Base-by-base conservation (phyloP, 1,140 invertebrate genomes). In the Pollicipes pollicipes region DNA sequence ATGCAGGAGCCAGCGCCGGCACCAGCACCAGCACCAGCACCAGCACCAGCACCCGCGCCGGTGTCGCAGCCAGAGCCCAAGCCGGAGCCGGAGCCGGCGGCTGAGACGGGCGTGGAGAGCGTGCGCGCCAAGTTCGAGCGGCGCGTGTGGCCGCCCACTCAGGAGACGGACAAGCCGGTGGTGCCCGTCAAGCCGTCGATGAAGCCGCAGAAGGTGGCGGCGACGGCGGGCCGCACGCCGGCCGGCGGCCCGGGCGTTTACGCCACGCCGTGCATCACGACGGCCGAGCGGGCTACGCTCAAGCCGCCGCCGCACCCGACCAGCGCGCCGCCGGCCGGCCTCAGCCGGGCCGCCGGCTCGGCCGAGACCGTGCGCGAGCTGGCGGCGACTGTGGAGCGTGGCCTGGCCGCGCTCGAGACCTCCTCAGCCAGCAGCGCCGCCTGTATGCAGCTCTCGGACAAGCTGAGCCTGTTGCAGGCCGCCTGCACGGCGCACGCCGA, bases 391-490 rank as follows among this genome's bases (percentile, higher is more conserved):
- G 81, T 90, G 31, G 87, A 89, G 75, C 83, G 82, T 16, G 87
- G 83, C 63, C 80, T 90, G 68, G 83, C 84, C 1, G 82, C 80
- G 76, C 81, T 82, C 69, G 84, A 79, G 17, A 81, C 87, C 30
- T 84, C 84, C 0, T 58, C 64, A n/a, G 64, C 66, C 29, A 69
- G 68, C 24, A 84, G 86, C 69, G 83, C 85, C 0, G 85, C 83
- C 73, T 91, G 89, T 83, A 81, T 92, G n/a, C 90, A 92, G 76
- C 81, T 92, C 1, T 90, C 89, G 0, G 90, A 93, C 76, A 91
- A 91, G 77, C 85, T 92, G 17, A 88, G 88, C 64, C 80, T 88
- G 66, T 82, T 93, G 64, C 88, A 91, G 75, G 85, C 86, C 0
- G 87, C 88, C 72, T 93, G 90, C 78, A 82, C 85, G 63, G 85